phyloP scores from a whole-genome alignment of 1,140 invertebrate species.

The Chelonus insularis region DNA sequence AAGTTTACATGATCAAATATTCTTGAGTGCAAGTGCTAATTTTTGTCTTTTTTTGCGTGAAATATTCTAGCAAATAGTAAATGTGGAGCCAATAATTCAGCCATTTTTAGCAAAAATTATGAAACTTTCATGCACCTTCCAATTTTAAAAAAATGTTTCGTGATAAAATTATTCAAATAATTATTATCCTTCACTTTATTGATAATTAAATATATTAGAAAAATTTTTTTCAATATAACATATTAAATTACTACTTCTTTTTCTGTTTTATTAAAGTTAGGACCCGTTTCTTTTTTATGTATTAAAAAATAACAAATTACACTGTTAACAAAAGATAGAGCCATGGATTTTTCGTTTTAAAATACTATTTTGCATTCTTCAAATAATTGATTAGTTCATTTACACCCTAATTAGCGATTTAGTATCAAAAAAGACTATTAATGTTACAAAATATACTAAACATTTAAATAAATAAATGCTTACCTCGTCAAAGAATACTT shows the following conservation, averaged over 20 bases:
- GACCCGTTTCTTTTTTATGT: too few relatives aligned
- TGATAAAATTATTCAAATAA: neutral
- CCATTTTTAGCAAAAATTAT: constrained; percentile 9
- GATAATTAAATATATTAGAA: too few relatives aligned
- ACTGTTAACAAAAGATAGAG: constrained; percentile 10
- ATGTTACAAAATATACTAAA: neutral
- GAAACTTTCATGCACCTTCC: constrained; percentile 19
- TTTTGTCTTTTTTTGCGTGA: constrained; percentile 9
- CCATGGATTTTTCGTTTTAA: constrained; percentile 14
- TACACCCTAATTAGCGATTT: neutral
- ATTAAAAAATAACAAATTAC: too few relatives aligned
- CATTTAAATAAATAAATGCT: constrained; percentile 40
- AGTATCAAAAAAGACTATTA: neutral
- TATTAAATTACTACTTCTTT: too few relatives aligned
- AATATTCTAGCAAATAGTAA: constrained; percentile 10
- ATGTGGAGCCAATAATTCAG: constrained; percentile 4
- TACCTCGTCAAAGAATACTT: constrained; percentile 98
- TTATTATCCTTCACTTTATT: constrained; percentile 1
- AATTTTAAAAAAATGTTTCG: neutral
- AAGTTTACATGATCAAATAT: neutral
- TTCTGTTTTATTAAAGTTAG: too few relatives aligned
- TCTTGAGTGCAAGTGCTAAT: neutral
- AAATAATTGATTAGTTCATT: neutral
- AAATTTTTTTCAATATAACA: too few relatives aligned
- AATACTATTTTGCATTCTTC: neutral